Evolutionary conservation across 1,140 invertebrate species (phyloP), one percentile per base, ranked within the genome.

Genomic region (Maniola jurtina): DNA sequence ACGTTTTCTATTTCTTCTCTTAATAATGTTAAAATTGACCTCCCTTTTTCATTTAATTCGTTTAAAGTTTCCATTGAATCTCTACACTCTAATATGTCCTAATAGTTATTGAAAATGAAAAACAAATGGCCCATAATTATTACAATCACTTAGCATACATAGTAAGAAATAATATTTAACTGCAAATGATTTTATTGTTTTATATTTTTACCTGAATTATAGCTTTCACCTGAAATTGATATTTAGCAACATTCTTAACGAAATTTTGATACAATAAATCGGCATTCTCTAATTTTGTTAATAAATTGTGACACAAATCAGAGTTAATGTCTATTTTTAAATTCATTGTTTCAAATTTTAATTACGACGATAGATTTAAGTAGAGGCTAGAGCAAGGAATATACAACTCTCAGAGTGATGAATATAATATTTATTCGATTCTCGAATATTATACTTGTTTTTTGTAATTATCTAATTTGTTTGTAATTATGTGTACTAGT

Each of bases 201-300:
- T 64, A 25, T 25, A 25, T 25, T 25, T 4, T 92, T 92, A 95
- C 95, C 91, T 96, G 95, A 75, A 96, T 96, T 52, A 96, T 92
- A 45, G 95, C 95, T 83, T 95, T 95, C 14, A 96, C 86, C 88
- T 95, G 92, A 72, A 96, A 92, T 88, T 95, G 93, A 72, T 93
- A 92, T 77, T 95, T 95, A 33, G 95, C 93, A 60, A 96, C 92
- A 72, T 94, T 93, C 81, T 95, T 86, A 4, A 87, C 69, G 71
- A 77, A 87, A 70, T 73, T 78, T 64, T 84, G 79, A 65, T 80
- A 88, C 6, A 62, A 77, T 34, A 76, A 57, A 61, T 90, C 85
- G 2, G 78, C 66, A 55, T 73, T 79, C 33, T 86, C 77, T 33
- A 79, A 42, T 68, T 85, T 88, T 13, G 15, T 14, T 55, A 76